A percentile compares a stretch with the other conserved stretches of the same genome.
These are phyloP conservation scores for Automeris io DNA, from an alignment of 2,888 invertebrate species.

Conservation along the genomic window DNA sequence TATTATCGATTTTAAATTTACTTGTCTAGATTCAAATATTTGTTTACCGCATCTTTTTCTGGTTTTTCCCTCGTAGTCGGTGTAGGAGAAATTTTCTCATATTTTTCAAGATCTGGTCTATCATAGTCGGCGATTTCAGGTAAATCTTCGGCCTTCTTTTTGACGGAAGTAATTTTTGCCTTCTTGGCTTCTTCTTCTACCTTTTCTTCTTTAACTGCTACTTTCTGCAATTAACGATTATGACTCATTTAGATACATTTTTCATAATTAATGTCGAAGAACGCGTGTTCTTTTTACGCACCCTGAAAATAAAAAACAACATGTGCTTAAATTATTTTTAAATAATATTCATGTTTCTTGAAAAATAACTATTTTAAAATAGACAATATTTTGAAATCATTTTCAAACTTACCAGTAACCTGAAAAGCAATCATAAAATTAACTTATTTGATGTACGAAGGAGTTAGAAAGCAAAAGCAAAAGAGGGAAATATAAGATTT, in stretches of 20 bases:
- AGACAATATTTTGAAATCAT: slow-evolving; percentile 7
- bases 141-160: slow-evolving; percentile 76
- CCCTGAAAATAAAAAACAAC: not conserved
- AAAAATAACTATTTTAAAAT: not conserved
- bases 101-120: slow-evolving; percentile 83
- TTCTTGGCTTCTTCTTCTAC: slow-evolving; percentile 67
- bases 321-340: not conserved
- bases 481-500: slow-evolving; percentile 49
- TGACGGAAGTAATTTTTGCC: slow-evolving; percentile 61
- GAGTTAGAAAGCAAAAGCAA: slow-evolving; percentile 42
- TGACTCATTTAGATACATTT: slow-evolving; percentile 10
- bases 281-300: not conserved
- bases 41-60: slow-evolving; percentile 49
- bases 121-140: slow-evolving; percentile 86
- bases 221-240: slow-evolving; percentile 53
- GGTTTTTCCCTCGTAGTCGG: slow-evolving; percentile 69
- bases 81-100: slow-evolving; percentile 76
- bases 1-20: not conserved
- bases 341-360: not conserved
- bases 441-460: slow-evolving; percentile 9
- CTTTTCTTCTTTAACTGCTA: slow-evolving; percentile 62
- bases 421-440: slow-evolving; percentile 13
- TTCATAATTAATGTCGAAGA: not conserved
- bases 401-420: slow-evolving; percentile 20
- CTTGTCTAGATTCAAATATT: not conserved